Percentiles rank a stretch among this genome's conserved stretches.
Evolutionary conservation across 2,797 vertebrate species (phyloP).

Genomic region (Diplodus sargus): DNA sequence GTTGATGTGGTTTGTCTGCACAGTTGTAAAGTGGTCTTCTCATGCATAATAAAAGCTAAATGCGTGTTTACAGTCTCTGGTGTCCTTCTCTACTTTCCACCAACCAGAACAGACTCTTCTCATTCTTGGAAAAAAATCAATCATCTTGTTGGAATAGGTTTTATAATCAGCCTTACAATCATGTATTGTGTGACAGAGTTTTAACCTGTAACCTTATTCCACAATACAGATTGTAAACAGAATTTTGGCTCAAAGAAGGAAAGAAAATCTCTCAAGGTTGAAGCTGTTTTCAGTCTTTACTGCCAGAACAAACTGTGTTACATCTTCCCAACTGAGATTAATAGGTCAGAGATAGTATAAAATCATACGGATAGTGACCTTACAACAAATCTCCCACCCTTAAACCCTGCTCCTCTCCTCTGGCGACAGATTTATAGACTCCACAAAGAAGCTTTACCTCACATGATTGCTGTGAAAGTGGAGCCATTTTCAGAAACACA

Average conservation of each 20-base stretch:
- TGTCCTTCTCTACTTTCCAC: background rate
- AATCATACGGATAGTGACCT: slow-evolving; percentile 13
- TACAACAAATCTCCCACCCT: slow-evolving; percentile 16
- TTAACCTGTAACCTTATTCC: background rate
- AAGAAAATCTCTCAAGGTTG: background rate
- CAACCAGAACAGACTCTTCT: background rate
- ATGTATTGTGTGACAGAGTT: background rate
- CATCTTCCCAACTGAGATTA: background rate
- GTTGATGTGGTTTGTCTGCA: background rate
- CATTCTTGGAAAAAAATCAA: slow-evolving; percentile 2
- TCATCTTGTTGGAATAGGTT: background rate
- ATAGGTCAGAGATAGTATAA: background rate
- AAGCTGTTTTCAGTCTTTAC: background rate
- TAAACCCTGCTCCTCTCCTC: slow-evolving; percentile 15
- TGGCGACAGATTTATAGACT: slow-evolving; percentile 23
- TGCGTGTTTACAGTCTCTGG: background rate
- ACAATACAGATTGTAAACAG: background rate
- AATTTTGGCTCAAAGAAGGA: background rate
- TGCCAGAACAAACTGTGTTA: slow-evolving; percentile 3
- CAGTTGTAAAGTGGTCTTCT: background rate
- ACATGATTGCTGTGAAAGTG: background rate
- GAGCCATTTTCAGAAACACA: background rate
- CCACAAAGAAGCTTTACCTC: background rate
- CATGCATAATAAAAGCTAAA: background rate
- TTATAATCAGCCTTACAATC: background rate